A percentile compares a stretch with the other conserved stretches of the same genome.
These are phyloP conservation scores for Drosophila sulfurigaster DNA, from an alignment of 1,140 invertebrate genomes.

Conservation along the genomic window DNA sequence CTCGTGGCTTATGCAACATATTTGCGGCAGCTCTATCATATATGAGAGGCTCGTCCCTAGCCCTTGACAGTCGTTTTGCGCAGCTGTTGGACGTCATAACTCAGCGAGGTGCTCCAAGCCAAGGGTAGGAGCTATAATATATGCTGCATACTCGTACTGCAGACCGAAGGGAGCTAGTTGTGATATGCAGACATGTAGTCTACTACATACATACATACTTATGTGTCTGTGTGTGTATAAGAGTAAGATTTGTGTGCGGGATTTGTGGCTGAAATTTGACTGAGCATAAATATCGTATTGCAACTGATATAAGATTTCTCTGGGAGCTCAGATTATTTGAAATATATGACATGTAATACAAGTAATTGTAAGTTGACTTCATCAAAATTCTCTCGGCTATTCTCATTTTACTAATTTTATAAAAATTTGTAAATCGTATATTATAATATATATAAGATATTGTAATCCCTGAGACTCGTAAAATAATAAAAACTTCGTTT, in stretches of 20 bases:
- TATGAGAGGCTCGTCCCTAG: slow-evolving; percentile 27
- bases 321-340: slow-evolving; percentile 26
- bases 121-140: slow-evolving; percentile 43
- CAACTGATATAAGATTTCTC: slow-evolving; percentile 34
- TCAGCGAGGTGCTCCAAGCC: slow-evolving; percentile 55
- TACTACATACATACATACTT: too few species aligned
- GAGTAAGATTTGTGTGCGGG: slow-evolving; percentile 54
- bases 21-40: slow-evolving; percentile 53
- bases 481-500: too few species aligned
- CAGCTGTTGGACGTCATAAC: slow-evolving; percentile 78
- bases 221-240: slow-evolving; percentile 13
- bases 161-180: not conserved
- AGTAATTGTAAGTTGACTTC: not conserved
- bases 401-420: not conserved
- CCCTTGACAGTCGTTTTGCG: slow-evolving; percentile 59
- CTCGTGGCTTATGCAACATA: slow-evolving; percentile 62
- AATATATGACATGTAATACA: slow-evolving; percentile 16
- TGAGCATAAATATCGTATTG: slow-evolving; percentile 45
- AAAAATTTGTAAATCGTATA: too few species aligned
- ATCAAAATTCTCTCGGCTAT: too few species aligned
- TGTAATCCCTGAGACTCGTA: too few species aligned
- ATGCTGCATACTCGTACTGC: not conserved
- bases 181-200: too few species aligned
- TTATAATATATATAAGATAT: too few species aligned
- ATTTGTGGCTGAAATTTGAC: slow-evolving; percentile 67